phyloP scores from a whole-genome alignment of 2,113 vertebrate species.

The Pleuronectes platessa region DNA sequence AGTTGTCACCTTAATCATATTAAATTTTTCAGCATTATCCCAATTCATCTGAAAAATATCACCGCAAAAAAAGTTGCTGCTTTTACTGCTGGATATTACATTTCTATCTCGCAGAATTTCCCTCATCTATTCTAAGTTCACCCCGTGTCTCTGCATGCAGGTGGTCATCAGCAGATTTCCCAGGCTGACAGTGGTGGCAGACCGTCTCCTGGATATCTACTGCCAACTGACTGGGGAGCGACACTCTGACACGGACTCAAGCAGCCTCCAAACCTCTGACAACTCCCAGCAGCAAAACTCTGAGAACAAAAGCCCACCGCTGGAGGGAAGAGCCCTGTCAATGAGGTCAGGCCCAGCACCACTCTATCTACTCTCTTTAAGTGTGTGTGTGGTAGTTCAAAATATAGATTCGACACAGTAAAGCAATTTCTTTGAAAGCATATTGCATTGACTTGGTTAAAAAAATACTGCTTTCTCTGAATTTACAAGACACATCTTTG shows the following conservation, averaged over 20 bases:
- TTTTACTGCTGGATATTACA: not conserved
- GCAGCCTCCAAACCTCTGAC: constrained; percentile 15
- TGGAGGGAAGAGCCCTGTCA: constrained; percentile 92
- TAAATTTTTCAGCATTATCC: not conserved
- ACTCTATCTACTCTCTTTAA: not conserved
- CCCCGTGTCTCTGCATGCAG: constrained; percentile 67
- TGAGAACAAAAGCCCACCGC: constrained; percentile 76
- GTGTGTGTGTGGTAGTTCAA: not conserved
- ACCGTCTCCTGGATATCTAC: constrained; percentile 93
- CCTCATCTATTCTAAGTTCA: too few relatives aligned
- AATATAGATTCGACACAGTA: not conserved
- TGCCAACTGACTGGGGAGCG: constrained; percentile 89
- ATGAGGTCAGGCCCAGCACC: constrained; percentile 82
- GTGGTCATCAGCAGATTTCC: constrained; percentile 87
- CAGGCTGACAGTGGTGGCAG: constrained; percentile 81
- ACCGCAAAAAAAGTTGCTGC: not conserved
- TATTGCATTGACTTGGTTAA: too few relatives aligned
- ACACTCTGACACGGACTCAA: constrained; percentile 71
- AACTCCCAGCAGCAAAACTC: constrained; percentile 64
- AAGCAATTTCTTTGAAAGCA: not conserved
- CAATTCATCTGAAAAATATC: not conserved
- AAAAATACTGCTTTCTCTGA: too few relatives aligned
- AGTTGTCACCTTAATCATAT: too few relatives aligned
- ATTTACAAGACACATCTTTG: too few relatives aligned
- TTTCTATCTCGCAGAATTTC: too few relatives aligned